phyloP scores from a whole-genome alignment of 2,113 vertebrate species.

The Entosphenus tridentatus region DNA sequence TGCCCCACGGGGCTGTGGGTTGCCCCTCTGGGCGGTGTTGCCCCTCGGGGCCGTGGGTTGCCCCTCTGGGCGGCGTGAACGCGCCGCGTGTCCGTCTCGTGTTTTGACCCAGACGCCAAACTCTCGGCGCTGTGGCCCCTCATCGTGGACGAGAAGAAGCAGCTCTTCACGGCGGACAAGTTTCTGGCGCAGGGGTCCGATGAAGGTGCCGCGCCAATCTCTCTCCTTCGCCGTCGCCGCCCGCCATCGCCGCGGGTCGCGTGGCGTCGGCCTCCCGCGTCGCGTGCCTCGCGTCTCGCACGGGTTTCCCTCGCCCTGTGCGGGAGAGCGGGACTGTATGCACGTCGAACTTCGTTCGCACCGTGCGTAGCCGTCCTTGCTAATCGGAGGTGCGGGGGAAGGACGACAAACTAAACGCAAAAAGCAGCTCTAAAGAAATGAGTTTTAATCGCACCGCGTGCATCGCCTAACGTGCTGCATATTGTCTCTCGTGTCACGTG shows the following conservation, averaged over 20 bases:
- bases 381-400: neutral
- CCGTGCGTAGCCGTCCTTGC: neutral
- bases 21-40: neutral
- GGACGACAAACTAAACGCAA: too few species aligned
- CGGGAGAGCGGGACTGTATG: neutral
- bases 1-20: neutral
- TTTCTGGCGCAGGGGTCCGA: conserved; percentile 58
- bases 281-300: neutral
- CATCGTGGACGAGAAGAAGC: conserved; percentile 75
- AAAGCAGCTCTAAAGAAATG: too few species aligned
- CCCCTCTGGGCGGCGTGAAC: neutral
- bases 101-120: conserved; percentile 40
- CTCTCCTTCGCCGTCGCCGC: neutral
- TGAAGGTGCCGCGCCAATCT: conserved; percentile 37
- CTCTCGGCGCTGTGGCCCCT: conserved; percentile 60
- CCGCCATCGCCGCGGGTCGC: neutral
- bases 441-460: too few species aligned
- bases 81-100: neutral
- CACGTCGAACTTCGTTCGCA: neutral
- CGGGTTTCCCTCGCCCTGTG: neutral
- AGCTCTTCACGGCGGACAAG: conserved; percentile 77
- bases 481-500: too few species aligned
- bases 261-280: neutral
- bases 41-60: neutral
- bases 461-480: too few species aligned